Conservation (phyloP, 2,888 invertebrate genomes). For the Lasioglossum villosulum region DNA sequence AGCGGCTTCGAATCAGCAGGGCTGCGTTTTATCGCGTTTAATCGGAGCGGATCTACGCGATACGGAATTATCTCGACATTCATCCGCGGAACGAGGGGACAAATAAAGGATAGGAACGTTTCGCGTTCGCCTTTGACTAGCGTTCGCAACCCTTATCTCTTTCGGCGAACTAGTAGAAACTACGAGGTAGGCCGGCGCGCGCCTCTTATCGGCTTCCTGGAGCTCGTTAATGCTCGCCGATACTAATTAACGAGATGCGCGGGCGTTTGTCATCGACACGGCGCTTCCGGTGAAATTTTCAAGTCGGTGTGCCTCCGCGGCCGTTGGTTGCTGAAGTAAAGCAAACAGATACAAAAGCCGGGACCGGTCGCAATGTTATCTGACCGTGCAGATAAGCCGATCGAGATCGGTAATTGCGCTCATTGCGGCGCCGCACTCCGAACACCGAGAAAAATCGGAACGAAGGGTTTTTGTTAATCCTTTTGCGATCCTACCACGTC, state of each 20-base stretch:
- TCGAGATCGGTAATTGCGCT: constrained; percentile 55
- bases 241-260: constrained; percentile 69
- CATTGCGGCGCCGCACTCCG: background rate
- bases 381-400: constrained; percentile 49
- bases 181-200: constrained; percentile 55
- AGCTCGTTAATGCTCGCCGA: constrained; percentile 68
- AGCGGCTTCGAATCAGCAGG: constrained; percentile 14
- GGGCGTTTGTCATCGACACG: constrained; percentile 67
- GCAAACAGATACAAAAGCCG: constrained; percentile 34
- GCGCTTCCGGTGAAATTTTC: constrained; percentile 64
- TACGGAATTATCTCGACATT: constrained; percentile 52
- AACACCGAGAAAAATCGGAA: constrained; percentile 16
- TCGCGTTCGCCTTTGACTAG: constrained; percentile 47
- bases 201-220: constrained; percentile 68
- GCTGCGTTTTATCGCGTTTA: constrained; percentile 43
- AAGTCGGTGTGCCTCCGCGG: constrained; percentile 25
- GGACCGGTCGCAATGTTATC: constrained; percentile 41
- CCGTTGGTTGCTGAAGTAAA: constrained; percentile 36
- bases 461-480: constrained; percentile 4
- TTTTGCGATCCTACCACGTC: background rate
- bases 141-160: constrained; percentile 59
- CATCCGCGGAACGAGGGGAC: constrained; percentile 25
- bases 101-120: constrained; percentile 45
- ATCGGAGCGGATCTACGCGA: constrained; percentile 50
- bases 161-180: constrained; percentile 63